These are phyloP conservation scores for Lycodopsis pacificus DNA, from an alignment of 2,797 vertebrate species.

Conservation along the genomic window DNA sequence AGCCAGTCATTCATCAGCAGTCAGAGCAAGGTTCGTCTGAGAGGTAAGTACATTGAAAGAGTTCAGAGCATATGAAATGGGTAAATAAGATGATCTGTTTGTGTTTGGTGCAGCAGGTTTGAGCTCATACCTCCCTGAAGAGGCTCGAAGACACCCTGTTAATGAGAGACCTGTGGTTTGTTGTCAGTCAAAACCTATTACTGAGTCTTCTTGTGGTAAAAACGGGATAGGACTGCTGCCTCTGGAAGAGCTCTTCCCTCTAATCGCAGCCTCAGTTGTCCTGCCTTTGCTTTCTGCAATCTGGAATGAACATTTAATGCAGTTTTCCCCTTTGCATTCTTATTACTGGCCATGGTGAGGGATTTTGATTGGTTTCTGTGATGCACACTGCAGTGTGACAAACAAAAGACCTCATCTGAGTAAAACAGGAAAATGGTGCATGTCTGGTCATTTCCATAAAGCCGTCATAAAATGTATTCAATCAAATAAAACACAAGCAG, in stretches of 20 bases:
- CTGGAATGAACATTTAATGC: slow-evolving; percentile 58
- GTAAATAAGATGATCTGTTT: slow-evolving; percentile 52
- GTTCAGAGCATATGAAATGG: slow-evolving; percentile 37
- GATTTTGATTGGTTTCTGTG: slow-evolving; percentile 62
- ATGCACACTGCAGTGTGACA: slow-evolving; percentile 51
- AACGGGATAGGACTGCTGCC: slow-evolving; percentile 58
- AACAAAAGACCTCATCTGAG: slow-evolving; percentile 62
- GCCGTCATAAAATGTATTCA: slow-evolving; percentile 67
- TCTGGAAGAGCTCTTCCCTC: slow-evolving; percentile 64
- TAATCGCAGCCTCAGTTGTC: slow-evolving; percentile 68
- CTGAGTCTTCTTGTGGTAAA: slow-evolving; percentile 59
- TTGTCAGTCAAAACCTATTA: slow-evolving; percentile 76
- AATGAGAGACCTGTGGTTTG: slow-evolving; percentile 72
- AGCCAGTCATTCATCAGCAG: slow-evolving; percentile 36
- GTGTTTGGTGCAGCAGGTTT: slow-evolving; percentile 41
- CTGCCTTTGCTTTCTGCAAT: slow-evolving; percentile 49
- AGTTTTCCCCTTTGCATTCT: slow-evolving; percentile 64
- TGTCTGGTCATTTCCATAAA: slow-evolving; percentile 67
- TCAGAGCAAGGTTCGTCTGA: slow-evolving; percentile 15
- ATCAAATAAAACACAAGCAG: slow-evolving; percentile 68
- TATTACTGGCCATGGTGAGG: slow-evolving; percentile 45
- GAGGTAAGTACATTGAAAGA: slow-evolving; percentile 7
- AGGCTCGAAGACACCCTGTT: slow-evolving; percentile 63
- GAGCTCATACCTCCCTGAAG: slow-evolving; percentile 60
- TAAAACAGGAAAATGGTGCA: slow-evolving; percentile 59